Evolutionary conservation across 2,888 invertebrate genomes (phyloP), one percentile per base, ranked within the genome.

Genomic region (Sphinx pinastri): DNA sequence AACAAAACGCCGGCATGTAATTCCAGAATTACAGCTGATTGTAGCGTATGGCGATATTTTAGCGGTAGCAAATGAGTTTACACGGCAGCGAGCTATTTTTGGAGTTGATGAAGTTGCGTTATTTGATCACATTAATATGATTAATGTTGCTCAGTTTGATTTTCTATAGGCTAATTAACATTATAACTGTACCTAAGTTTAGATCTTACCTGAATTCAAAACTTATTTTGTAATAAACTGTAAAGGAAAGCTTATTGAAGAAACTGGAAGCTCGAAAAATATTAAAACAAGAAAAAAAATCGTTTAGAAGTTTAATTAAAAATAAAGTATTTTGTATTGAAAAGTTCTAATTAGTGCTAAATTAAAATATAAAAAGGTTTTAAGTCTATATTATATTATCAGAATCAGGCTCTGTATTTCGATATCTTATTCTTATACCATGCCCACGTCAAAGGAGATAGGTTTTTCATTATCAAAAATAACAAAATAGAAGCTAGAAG

Each of bases 11-110:
- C 19, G 11, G 16, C 49, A 63, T 63, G 49, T 63, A 63, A 19
- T 16, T 12, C 47, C 16, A 19, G 47, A 12, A 16, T 63, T 13
- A 49, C 19, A 19, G 25, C 19, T 49, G 63, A 63, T 63, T 13
- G 63, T 63, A 19, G 49, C 63, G 47, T 63, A 63, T 63, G 47
- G 49, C 47, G 63, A 47, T 63, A 63, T 63, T 63, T 63, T 16
- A 63, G 47, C 63, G 13, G 19, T 49, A 19, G 49, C 49, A 63
- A 49, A 63, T 63, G 63, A 63, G 63, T 63, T 55, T 63, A 47
- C 49, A 47, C 49, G 63, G 63, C 12, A 49, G 13, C 47, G 13
- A 63, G 49, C 63, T 49, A 49, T 63, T 47, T 63, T 47, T 47
- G 63, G 55, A 31, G 1, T 19, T 63, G 49, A 63, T 49, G 49